A percentile compares a stretch with the other conserved stretches of the same genome.
Conservation (phyloP, 1,140 invertebrate species). For the Zelostemma sp. region DNA sequence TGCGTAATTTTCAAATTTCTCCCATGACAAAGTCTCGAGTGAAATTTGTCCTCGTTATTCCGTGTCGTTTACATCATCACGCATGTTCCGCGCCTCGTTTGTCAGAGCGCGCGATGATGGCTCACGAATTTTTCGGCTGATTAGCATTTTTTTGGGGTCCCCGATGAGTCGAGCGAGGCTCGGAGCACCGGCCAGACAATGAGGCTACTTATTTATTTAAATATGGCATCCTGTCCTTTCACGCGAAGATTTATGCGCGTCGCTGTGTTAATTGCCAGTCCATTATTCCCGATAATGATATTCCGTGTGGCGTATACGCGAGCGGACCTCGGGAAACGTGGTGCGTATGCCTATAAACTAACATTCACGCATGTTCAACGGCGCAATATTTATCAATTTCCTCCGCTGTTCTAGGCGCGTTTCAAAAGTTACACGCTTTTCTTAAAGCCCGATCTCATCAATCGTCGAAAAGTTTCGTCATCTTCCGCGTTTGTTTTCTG, state of each 20-base stretch:
- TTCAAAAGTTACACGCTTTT: constrained; percentile 1
- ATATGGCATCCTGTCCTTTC: constrained; percentile 61
- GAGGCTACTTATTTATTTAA: constrained; percentile 60
- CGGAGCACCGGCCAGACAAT: constrained; percentile 42
- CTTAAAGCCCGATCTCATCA: neutral
- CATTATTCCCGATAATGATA: constrained; percentile 57
- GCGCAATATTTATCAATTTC: constrained; percentile 50
- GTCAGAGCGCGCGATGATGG: constrained; percentile 2
- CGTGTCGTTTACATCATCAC: constrained; percentile 22
- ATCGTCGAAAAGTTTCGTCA: too few species aligned
- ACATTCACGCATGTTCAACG: constrained; percentile 31
- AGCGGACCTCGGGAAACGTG: constrained; percentile 17
- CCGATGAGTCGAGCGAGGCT: constrained; percentile 20
- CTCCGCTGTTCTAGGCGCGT: constrained; percentile 9
- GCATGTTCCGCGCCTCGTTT: constrained; percentile 16
- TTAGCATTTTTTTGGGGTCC: constrained; percentile 40
- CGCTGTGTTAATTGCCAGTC: constrained; percentile 55
- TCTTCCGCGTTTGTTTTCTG: too few species aligned
- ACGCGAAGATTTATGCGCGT: constrained; percentile 55
- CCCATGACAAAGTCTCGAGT: neutral
- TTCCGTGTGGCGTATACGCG: constrained; percentile 44
- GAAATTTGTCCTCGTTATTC: constrained; percentile 39
- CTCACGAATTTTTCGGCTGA: constrained; percentile 17
- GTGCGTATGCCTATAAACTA: constrained; percentile 27
- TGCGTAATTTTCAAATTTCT: too few species aligned